These are phyloP conservation scores for Cepaea hortensis DNA, from an alignment of 2,888 invertebrate species.

Conservation along the genomic window DNA sequence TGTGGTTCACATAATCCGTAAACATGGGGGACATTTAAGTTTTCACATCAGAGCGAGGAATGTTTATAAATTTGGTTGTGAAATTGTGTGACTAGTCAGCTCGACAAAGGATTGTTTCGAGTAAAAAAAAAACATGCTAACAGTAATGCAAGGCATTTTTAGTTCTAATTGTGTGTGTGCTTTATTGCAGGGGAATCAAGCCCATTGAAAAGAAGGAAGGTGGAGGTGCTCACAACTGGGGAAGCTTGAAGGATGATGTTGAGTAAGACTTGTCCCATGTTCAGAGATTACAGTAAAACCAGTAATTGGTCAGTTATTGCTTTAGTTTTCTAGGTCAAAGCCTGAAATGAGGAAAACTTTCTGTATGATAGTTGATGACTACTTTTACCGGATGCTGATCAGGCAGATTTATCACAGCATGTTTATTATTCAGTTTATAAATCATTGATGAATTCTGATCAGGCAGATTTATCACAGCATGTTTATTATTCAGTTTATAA, in stretches of 20 bases:
- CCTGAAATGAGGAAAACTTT: conserved; percentile 41
- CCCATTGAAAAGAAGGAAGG: conserved; percentile 95
- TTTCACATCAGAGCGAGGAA: no score
- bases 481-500: no score
- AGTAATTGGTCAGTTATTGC: background rate
- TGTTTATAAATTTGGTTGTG: no score
- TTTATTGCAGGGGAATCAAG: conserved; percentile 84
- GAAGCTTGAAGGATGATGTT: conserved; percentile 92
- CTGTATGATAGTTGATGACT: conserved; percentile 13
- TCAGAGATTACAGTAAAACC: background rate
- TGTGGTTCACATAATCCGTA: no score
- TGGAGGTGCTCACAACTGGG: conserved; percentile 96
- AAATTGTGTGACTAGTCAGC: no score
- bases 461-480: background rate
- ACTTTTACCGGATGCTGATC: conserved; percentile 50
- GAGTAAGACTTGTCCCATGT: conserved; percentile 79
- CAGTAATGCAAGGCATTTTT: background rate
- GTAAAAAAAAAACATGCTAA: no score
- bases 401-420: background rate
- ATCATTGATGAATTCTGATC: conserved; percentile 48
- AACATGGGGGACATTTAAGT: no score
- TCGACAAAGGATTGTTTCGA: no score
- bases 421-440: no score
- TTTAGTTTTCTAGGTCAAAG: background rate
- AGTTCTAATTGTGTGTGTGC: conserved; percentile 41